phyloP scores from a whole-genome alignment of 2,888 invertebrate species.

The Pseudococcus longispinus region DNA sequence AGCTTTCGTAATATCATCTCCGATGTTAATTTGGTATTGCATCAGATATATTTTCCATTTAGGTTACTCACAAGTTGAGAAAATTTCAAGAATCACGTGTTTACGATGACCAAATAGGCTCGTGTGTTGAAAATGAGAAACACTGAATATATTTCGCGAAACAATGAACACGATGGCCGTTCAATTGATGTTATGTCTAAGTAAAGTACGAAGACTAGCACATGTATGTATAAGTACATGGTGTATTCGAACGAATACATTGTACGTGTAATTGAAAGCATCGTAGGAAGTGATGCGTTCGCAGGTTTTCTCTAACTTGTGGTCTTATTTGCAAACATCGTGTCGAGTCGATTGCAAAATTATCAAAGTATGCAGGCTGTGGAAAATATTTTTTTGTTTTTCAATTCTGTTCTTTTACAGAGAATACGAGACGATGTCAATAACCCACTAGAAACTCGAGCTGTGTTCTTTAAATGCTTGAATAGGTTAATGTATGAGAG shows the following conservation, averaged over 20 bases:
- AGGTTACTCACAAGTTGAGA: not conserved
- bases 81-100: not conserved
- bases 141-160: constrained; percentile 39
- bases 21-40: not conserved
- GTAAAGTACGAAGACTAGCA: not conserved
- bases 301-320: constrained; percentile 21
- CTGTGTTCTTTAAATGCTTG: not conserved
- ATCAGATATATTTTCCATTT: not conserved
- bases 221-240: not conserved
- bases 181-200: constrained; percentile 33
- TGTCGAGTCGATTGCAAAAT: constrained; percentile 1
- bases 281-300: constrained; percentile 20
- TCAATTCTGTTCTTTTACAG: not conserved
- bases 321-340: constrained; percentile 18
- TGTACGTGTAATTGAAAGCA: constrained; percentile 15
- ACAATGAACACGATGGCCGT: constrained; percentile 25
- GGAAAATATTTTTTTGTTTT: not conserved
- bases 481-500: not conserved
- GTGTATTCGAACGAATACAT: not conserved
- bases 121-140: not conserved
- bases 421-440: not conserved
- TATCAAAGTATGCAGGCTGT: not conserved
- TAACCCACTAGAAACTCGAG: not conserved
- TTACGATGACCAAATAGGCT: not conserved
- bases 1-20: not conserved